Conservation (phyloP, 2,113 vertebrate species). For the Platichthys stellatus region DNA sequence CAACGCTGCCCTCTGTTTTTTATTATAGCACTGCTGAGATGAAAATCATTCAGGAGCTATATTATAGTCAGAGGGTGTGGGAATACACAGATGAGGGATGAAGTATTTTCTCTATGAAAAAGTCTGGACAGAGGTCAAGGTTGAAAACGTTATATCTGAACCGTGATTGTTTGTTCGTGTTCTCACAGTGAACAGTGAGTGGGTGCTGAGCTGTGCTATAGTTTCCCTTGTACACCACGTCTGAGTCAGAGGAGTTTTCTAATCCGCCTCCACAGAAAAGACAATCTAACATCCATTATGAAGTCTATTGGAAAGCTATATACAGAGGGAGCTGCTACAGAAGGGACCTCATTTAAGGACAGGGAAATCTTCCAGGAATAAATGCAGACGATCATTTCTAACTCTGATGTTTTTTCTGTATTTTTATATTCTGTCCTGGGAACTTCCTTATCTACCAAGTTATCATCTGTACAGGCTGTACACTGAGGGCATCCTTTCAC, state of each 20-base stretch:
- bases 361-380: slow-evolving; percentile 7
- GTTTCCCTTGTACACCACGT: slow-evolving; percentile 16
- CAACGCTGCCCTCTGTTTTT: slow-evolving; percentile 14
- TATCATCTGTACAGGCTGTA: background rate
- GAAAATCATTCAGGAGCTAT: slow-evolving; percentile 27
- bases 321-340: slow-evolving; percentile 9
- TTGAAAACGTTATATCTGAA: slow-evolving; percentile 53
- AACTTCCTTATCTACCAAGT: background rate
- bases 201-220: slow-evolving; percentile 26
- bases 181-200: slow-evolving; percentile 54
- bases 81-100: slow-evolving; percentile 3
- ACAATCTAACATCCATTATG: slow-evolving; percentile 28
- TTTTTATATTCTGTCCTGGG: background rate
- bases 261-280: slow-evolving; percentile 54
- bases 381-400: slow-evolving; percentile 1
- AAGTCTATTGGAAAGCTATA: slow-evolving; percentile 17
- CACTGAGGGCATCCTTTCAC: background rate
- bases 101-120: slow-evolving; percentile 43
- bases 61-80: slow-evolving; percentile 20
- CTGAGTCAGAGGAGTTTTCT: slow-evolving; percentile 56
- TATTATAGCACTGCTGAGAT: slow-evolving; percentile 30
- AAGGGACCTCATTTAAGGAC: slow-evolving; percentile 12
- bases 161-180: slow-evolving; percentile 58
- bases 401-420: background rate
- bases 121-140: slow-evolving; percentile 40